Base-by-base conservation (phyloP, 2,113 vertebrate genomes). In the Calyptomena viridis region DNA sequence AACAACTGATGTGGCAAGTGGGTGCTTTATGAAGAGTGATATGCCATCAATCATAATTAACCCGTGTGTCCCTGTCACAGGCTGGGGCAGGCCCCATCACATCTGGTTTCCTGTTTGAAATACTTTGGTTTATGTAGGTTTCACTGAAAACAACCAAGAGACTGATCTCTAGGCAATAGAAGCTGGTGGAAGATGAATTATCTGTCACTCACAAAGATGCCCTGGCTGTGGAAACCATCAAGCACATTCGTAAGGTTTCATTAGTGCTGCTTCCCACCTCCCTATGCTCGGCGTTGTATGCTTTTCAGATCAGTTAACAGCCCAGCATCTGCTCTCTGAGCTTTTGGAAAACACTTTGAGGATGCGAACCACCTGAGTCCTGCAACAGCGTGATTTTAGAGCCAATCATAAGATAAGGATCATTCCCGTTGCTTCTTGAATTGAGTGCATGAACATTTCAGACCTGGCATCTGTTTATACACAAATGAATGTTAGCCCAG, bases 1-100 rank as follows among this genome's bases (percentile, higher is more conserved):
- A 98, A 92, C 74, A 89, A 85, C 95, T 96, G 95, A 97, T 97
- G 93, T 97, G 94, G 97, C 96, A 97, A 97, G 85, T 92, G 55
- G 91, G 80, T 95, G 79, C 95, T 97, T 97, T 97, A 96, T 97
- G 98, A 97, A 97, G 98, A 96, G 94, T 93, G 96, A 97, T 97
- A 82, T 35, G 87, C 76, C 97, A 98, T 98, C 98, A 98, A 92
- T 99, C 98, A 98, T 98, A 97, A 98, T 98, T 98, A 98, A 98
- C 98, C 97, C 66, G 46, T 49, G 47, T 91, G 96, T 97, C 96
- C 87, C 92, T 89, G 80, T 97, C 97, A 95, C 94, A 95, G 84
- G 80, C 95, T 95, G 94, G 84, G 74, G 77, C 94, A 98, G 97
- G 98, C 98, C 97, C 90, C 89, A 95, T 98, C 97, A 97, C 97